These are phyloP conservation scores for Rhinoptilus africanus DNA, from an alignment of 2,113 vertebrate species.

Conservation along the genomic window DNA sequence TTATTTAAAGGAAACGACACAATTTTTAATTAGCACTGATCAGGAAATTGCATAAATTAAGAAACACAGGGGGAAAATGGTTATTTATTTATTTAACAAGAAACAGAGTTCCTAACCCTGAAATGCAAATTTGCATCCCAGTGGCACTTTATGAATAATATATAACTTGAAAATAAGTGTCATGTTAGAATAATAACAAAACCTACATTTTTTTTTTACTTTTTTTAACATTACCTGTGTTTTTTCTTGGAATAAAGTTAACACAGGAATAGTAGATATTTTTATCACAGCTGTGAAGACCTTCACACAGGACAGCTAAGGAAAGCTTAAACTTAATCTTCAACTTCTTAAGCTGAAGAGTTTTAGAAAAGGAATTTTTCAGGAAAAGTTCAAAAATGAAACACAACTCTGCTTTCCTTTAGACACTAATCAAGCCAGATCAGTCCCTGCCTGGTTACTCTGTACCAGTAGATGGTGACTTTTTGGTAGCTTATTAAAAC, in stretches of 20 bases:
- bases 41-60: background rate
- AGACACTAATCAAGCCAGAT: background rate
- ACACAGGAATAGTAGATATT: too few species aligned
- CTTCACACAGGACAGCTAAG: background rate
- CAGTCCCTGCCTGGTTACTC: background rate
- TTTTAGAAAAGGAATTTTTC: background rate
- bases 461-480: background rate
- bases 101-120: background rate
- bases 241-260: background rate
- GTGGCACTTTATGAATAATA: background rate
- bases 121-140: background rate
- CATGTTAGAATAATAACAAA: background rate
- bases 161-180: background rate
- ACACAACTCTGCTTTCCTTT: background rate
- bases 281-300: background rate
- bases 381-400: background rate
- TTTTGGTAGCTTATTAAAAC: background rate
- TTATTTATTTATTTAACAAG: background rate
- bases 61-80: accelerated
- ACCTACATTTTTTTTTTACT: accelerated
- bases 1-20: background rate
- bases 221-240: background rate
- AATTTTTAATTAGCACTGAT: background rate
- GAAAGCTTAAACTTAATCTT: background rate
- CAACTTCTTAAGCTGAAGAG: background rate